Conservation (phyloP, 2,113 vertebrate genomes). For the Pardalotus punctatus region DNA sequence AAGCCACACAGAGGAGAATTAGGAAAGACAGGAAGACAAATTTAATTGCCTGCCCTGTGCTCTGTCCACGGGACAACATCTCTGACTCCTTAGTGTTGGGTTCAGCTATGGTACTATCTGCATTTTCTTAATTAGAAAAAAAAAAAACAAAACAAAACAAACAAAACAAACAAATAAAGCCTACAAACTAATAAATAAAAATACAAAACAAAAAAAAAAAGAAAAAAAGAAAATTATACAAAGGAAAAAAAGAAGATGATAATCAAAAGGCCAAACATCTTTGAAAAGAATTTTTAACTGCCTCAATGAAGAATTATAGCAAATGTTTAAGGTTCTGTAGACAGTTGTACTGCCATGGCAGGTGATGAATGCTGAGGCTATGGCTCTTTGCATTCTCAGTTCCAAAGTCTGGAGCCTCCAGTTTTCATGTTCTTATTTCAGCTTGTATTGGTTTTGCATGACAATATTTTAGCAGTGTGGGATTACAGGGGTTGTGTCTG, state of each 20-base stretch:
- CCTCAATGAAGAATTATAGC: background rate
- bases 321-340: background rate
- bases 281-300: background rate
- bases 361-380: background rate
- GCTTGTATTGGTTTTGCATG: background rate
- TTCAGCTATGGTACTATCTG: slow-evolving; percentile 4
- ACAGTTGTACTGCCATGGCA: background rate
- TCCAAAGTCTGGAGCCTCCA: background rate
- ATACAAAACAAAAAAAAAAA: background rate
- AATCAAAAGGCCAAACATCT: background rate
- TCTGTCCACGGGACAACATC: background rate
- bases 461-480: background rate
- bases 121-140: background rate
- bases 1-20: background rate
- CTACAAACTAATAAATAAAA: background rate
- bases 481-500: fast-evolving
- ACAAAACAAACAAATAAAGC: background rate
- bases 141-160: background rate
- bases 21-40: background rate
- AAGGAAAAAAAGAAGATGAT: background rate
- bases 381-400: background rate
- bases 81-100: background rate
- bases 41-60: background rate
- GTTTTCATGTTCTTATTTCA: background rate
- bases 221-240: background rate